A percentile compares a stretch with the other conserved stretches of the same genome.
phyloP scores from a whole-genome alignment of 2,113 vertebrate species.

The Genyomyrus donnyi region DNA sequence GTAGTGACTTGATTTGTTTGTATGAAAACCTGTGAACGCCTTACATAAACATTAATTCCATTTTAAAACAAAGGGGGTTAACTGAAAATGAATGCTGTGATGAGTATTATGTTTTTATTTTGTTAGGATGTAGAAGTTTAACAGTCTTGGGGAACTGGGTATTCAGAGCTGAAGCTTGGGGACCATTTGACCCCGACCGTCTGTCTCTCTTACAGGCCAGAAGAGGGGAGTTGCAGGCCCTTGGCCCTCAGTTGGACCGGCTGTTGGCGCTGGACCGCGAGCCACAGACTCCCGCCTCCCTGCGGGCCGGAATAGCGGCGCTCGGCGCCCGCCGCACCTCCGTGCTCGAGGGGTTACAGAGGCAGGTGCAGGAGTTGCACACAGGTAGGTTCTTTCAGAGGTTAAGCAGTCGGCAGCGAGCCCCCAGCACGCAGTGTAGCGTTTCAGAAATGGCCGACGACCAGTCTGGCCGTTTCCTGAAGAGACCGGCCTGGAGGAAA shows the following conservation, averaged over 20 bases:
- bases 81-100: neutral
- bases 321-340: conserved; percentile 54
- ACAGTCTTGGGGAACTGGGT: neutral
- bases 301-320: conserved; percentile 56
- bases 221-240: conserved; percentile 48
- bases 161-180: neutral
- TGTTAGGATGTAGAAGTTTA: neutral
- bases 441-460: neutral
- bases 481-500: neutral
- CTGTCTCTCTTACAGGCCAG: neutral
- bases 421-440: neutral
- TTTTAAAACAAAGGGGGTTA: neutral
- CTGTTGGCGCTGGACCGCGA: conserved; percentile 51
- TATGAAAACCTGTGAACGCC: neutral
- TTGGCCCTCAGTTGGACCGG: conserved; percentile 56
- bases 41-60: neutral
- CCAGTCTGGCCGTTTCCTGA: neutral
- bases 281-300: conserved; percentile 47
- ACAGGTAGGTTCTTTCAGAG: conserved; percentile 51
- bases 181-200: too few species aligned
- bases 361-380: conserved; percentile 51
- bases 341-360: conserved; percentile 60
- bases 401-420: neutral
- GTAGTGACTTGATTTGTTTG: neutral
- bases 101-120: neutral